phyloP scores from a whole-genome alignment of 2,113 vertebrate genomes.

The Steatornis caripensis region DNA sequence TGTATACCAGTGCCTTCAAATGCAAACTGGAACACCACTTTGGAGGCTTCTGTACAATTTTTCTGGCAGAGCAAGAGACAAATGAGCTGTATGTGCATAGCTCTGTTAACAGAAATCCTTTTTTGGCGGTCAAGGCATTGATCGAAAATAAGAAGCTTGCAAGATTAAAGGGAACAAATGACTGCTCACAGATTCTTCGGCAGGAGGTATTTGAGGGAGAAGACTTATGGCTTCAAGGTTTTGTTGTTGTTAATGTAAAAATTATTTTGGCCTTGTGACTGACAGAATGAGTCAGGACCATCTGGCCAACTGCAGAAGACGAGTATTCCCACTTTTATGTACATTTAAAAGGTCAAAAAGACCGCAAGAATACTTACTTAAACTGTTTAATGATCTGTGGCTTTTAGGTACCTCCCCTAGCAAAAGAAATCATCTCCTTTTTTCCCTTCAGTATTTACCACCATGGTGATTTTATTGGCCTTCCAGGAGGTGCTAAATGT shows the following conservation, averaged over 20 bases:
- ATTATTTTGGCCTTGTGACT: neutral
- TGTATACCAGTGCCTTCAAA: neutral
- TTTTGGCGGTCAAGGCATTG: neutral
- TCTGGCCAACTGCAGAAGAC: neutral
- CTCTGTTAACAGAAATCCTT: neutral
- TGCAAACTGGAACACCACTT: neutral
- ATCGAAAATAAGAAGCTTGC: neutral
- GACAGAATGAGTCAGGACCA: slow-evolving; percentile 35
- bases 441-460: neutral
- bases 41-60: neutral
- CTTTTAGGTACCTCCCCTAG: neutral
- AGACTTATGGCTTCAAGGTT: neutral
- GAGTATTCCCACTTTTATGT: slow-evolving; percentile 1
- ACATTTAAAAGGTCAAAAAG: neutral
- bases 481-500: neutral
- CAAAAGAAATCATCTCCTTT: neutral
- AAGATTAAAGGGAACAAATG: neutral
- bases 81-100: neutral
- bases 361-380: slow-evolving; percentile 8
- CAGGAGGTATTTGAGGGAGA: neutral
- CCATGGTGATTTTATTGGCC: neutral
- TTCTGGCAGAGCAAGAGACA: neutral
- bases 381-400: neutral
- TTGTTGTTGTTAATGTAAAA: neutral
- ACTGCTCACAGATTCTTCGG: neutral